Percentiles rank a stretch among this genome's conserved stretches.
Evolutionary conservation across 37 sponge, comb jelly and placozoan genomes (phyloP).

Genomic region (Axinella damicornis): DNA sequence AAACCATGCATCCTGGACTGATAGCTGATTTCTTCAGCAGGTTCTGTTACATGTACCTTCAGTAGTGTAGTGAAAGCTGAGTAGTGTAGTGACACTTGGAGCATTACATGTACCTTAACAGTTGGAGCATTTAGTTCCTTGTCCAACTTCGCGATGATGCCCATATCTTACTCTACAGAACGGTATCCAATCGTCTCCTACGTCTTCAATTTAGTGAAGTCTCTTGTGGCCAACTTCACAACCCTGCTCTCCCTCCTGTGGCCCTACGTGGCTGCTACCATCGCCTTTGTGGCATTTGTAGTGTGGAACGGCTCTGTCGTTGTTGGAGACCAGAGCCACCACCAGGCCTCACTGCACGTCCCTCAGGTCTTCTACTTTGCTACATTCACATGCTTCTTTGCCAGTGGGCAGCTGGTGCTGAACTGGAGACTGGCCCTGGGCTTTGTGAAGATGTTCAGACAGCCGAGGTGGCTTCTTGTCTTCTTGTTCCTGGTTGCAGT

Average conservation of each 20-base stretch:
- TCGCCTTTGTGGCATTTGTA: slow-evolving; percentile 75
- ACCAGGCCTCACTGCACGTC: slow-evolving; percentile 71
- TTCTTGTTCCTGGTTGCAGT: slow-evolving; percentile 1
- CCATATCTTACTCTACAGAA: neutral
- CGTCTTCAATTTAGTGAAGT: neutral
- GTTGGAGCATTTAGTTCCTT: too few species aligned
- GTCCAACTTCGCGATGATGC: too few species aligned
- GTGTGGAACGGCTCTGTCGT: slow-evolving; percentile 88
- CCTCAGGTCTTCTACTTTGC: slow-evolving; percentile 90
- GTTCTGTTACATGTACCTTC: too few species aligned
- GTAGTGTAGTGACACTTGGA: too few species aligned
- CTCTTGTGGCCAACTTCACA: slow-evolving; percentile 12
- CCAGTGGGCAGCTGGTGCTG: slow-evolving; percentile 54
- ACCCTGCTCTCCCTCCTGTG: slow-evolving; percentile 39
- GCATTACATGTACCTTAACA: too few species aligned
- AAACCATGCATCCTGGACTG: too few species aligned
- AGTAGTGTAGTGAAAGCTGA: too few species aligned
- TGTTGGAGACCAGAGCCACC: slow-evolving; percentile 90
- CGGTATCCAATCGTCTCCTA: neutral
- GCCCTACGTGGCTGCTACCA: slow-evolving; percentile 71
- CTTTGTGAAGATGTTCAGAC: neutral
- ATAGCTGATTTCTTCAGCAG: too few species aligned
- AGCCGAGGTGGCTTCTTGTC: neutral
- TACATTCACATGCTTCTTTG: slow-evolving; percentile 53
- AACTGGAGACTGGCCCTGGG: neutral